Base-by-base conservation (phyloP, 1,140 invertebrate species). In the Diachasmimorpha longicaudata region DNA sequence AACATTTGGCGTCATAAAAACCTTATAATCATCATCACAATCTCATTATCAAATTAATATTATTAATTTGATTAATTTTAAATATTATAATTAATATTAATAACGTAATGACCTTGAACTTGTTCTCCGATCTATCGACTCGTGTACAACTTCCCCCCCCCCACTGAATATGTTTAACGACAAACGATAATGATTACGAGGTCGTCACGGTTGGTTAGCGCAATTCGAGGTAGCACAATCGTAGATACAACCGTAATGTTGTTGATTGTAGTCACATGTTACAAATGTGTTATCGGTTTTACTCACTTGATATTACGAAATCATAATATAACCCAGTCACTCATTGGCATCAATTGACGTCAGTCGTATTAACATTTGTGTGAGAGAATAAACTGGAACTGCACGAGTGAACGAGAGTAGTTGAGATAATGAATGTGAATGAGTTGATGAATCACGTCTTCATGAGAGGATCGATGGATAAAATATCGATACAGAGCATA, bases 171-270 rank as follows among this genome's bases (percentile, higher is more conserved):
- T 52, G 55, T 70, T 75, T 75, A 31, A 58, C 73, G 55, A 67
- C 42, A 36, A 52, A 75, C 68, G 73, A 75, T 75, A 75, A 75
- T 68, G 73, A 67, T 75, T 69, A 75, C 73, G 73, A 75, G 73
- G 73, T 55, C 73, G 73, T 75, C 67, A 58, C 73, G 73, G 73
- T n/a, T 23, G 25, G 73, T 75, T 75, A 46, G 36, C 16, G 9
- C 31, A 72, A 52, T 16, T 13, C 14, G 58, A 63, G 23, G 58
- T 23, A 63, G 58, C 58, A 63, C 58, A 63, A 63, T 31, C 9
- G 11, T 63, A 31, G 58, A 13, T 0, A 14, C 31, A 25, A 13
- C 25, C 58, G 23, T 23, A 63, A 31, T 52, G 48, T 52, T 52
- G 48, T n/a, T 52, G 48, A n/a, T n/a, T 52, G 48, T 52, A 52